Base-by-base conservation (phyloP, 2,888 invertebrate genomes). In the Diplolepis rosae region DNA sequence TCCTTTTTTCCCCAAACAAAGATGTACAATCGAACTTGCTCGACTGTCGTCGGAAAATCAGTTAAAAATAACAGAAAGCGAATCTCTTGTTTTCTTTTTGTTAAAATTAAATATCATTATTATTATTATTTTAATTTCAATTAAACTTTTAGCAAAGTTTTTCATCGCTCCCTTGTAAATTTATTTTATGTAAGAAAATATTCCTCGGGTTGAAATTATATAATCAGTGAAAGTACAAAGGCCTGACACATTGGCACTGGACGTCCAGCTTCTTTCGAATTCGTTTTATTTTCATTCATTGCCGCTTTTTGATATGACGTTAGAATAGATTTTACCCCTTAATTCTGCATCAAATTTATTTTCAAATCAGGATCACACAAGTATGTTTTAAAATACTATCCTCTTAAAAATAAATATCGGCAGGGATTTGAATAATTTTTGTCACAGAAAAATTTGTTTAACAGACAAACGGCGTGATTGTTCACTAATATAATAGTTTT, bases 1-100 rank as follows among this genome's bases (percentile, higher is more conserved):
- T 56, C 15, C 9, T 61, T 35, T 39, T 54, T 39, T 13, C 30
- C 61, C 24, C 39, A 61, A 7, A 24, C 24, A 6, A n/a, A 39
- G 71, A 69, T 70, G 61, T 65, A 61, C 74, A 71, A 76, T 76
- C 76, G 76, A 76, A 76, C 76, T 72, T 76, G 71, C 70, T 72
- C 73, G 72, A 72, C 69, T 48, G 68, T 76, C 61, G 35, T 61
- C 61, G 24, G 61, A 39, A 35, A 56, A 24, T 61, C 61, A 39
- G 61, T 39, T 56, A 39, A 52, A 28, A 28, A 27, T 61, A 39
- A 61, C 39, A 39, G 61, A 39, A 61, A 39, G 61, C 39, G 35
- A 24, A 61, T 39, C 18, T 50, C 22, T 61, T 24, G 39, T 61
- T 24, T 39, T 9, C 13, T 39, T 42, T 61, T 18, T 27, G 61